phyloP scores from a whole-genome alignment of 2,888 invertebrate species.

The Slavum lentiscoides region DNA sequence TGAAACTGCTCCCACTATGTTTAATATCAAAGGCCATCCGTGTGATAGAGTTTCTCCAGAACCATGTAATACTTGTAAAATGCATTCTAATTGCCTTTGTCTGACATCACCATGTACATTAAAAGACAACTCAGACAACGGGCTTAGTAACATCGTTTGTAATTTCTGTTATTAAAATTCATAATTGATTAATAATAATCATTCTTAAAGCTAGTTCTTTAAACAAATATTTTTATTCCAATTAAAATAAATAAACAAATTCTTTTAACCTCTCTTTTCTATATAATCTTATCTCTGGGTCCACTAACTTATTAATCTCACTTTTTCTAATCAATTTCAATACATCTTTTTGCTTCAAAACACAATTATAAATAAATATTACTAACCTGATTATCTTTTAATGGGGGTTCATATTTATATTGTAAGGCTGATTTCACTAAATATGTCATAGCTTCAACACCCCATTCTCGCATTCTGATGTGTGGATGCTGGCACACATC shows the following conservation, averaged over 20 bases:
- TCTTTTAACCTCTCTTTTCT: too few relatives aligned
- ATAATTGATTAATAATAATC: neutral
- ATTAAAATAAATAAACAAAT: too few relatives aligned
- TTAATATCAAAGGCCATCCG: conserved; percentile 93
- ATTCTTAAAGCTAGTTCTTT: too few relatives aligned
- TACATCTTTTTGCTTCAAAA: too few relatives aligned
- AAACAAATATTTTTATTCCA: too few relatives aligned
- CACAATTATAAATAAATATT: neutral
- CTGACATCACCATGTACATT: conserved; percentile 92
- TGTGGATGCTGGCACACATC: conserved; percentile 96
- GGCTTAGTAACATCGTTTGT: conserved; percentile 84
- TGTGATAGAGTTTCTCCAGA: conserved; percentile 89
- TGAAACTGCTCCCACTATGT: conserved; percentile 92
- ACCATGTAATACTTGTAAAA: conserved; percentile 88
- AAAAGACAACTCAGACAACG: conserved; percentile 86
- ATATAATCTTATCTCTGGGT: too few relatives aligned
- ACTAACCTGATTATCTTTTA: conserved; percentile 79
- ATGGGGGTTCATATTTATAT: conserved; percentile 80
- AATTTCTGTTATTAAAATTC: conserved; percentile 64
- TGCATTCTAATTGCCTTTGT: conserved; percentile 91
- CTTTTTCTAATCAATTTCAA: too few relatives aligned
- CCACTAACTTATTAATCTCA: too few relatives aligned
- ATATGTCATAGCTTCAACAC: conserved; percentile 93
- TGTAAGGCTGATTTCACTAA: conserved; percentile 88
- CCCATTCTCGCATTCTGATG: conserved; percentile 95